A percentile compares a stretch with the other conserved stretches of the same genome.
These are phyloP conservation scores for Drosophila neonasuta DNA, from an alignment of 2,888 invertebrate species.

Conservation along the genomic window DNA sequence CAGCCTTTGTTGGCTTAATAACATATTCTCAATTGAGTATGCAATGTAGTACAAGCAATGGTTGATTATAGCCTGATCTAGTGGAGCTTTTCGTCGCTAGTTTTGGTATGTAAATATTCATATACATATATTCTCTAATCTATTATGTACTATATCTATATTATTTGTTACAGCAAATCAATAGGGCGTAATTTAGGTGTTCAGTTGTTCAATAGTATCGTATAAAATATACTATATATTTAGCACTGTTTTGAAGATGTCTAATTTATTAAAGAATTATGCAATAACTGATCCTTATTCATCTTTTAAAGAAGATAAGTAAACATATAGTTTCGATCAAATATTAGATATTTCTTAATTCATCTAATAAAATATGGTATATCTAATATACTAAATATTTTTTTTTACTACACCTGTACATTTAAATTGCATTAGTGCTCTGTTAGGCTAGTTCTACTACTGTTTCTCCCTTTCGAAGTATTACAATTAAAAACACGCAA, in stretches of 20 bases:
- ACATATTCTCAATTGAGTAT: not conserved
- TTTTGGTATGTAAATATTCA: not conserved
- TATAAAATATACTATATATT: too few species aligned
- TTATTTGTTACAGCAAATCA: not conserved
- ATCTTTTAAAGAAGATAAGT: not conserved
- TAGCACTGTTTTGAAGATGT: not conserved
- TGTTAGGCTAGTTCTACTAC: not conserved
- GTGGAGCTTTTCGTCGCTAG: not conserved
- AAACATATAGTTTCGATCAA: not conserved
- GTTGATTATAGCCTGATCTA: not conserved
- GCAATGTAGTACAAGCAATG: not conserved
- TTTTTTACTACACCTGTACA: not conserved
- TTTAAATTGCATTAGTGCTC: not conserved
- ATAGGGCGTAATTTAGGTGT: not conserved
- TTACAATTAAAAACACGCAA: slow-evolving; percentile 65
- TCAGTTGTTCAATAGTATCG: not conserved
- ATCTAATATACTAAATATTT: not conserved
- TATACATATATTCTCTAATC: not conserved
- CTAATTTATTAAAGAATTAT: not conserved
- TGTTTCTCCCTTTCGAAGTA: not conserved
- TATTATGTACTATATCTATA: too few species aligned
- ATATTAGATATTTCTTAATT: not conserved
- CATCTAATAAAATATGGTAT: not conserved
- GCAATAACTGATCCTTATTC: too few species aligned
- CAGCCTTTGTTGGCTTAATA: not conserved